Percentiles rank a stretch among this genome's conserved stretches.
These are phyloP conservation scores for Rattus norvegicus DNA, from an alignment of 2,113 vertebrate genomes.

Conservation along the genomic window DNA sequence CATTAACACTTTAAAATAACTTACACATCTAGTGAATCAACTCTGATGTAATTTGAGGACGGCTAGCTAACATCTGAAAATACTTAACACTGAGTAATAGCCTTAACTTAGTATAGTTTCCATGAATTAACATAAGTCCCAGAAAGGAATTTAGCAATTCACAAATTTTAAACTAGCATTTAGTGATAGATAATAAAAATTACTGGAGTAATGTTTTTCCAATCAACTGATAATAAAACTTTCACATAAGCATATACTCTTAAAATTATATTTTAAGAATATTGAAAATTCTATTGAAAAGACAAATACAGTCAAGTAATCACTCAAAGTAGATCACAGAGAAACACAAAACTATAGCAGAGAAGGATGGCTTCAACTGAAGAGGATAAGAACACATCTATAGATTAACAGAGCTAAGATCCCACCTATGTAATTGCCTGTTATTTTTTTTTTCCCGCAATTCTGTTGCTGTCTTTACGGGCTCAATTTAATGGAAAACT, in stretches of 20 bases:
- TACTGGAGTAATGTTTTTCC: not conserved
- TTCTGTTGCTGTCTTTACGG: not conserved
- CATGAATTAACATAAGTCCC: slow-evolving; percentile 23
- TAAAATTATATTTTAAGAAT: not conserved
- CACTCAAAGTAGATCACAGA: not conserved
- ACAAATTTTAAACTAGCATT: slow-evolving; percentile 10
- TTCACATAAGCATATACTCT: slow-evolving; percentile 6
- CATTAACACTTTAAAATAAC: slow-evolving; percentile 56
- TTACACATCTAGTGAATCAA: slow-evolving; percentile 45
- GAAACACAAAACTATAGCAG: not conserved
- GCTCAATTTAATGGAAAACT: not conserved
- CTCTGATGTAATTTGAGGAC: slow-evolving; percentile 43
- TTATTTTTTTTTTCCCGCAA: not conserved
- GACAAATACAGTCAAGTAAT: not conserved
- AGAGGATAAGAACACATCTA: not conserved
- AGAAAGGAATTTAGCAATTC: slow-evolving; percentile 17
- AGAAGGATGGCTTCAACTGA: not conserved
- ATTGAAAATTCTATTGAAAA: not conserved
- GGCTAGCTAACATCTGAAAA: slow-evolving; percentile 17
- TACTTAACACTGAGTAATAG: slow-evolving; percentile 50
- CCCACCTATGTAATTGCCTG: not conserved
- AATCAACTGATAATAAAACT: not conserved
- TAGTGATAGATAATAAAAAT: slow-evolving; percentile 42
- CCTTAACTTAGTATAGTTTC: slow-evolving; percentile 18
- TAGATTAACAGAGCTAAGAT: not conserved